These are phyloP conservation scores for Galaxias olidus DNA, from an alignment of 2,797 vertebrate genomes.

Conservation along the genomic window DNA sequence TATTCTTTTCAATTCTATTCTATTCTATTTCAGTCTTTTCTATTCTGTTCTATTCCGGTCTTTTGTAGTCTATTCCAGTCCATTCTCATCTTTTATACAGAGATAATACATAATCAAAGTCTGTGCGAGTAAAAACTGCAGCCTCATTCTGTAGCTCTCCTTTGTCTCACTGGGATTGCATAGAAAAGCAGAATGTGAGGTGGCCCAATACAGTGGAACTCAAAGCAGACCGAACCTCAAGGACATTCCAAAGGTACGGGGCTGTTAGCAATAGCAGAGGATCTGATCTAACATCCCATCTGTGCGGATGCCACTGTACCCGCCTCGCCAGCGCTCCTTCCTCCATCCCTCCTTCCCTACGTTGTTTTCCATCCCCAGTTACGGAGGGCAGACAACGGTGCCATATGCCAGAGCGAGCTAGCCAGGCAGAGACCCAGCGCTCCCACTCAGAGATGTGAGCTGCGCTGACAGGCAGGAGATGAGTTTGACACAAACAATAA, in stretches of 20 bases:
- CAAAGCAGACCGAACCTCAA: slow-evolving; percentile 8
- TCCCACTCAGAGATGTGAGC: slow-evolving; percentile 2
- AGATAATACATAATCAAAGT: no score
- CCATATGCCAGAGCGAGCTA: slow-evolving; percentile 7
- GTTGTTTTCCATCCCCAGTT: not conserved
- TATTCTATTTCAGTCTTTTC: no score
- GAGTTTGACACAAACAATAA: no score
- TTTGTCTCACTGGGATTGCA: no score
- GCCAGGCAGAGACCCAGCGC: not conserved
- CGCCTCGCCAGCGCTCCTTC: not conserved
- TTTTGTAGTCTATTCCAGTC: no score
- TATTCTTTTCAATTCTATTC: no score
- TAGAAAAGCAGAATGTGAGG: slow-evolving; percentile 9
- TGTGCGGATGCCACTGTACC: slow-evolving; percentile 13
- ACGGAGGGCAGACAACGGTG: slow-evolving; percentile 11
- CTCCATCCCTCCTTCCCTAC: slow-evolving; percentile 16
- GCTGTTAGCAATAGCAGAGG: slow-evolving; percentile 11
- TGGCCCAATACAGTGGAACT: slow-evolving; percentile 19
- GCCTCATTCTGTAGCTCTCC: no score
- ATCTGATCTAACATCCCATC: slow-evolving; percentile 20
- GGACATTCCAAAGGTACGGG: slow-evolving; percentile 11
- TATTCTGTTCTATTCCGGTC: no score
- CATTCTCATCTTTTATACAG: no score
- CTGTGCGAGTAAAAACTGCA: no score
- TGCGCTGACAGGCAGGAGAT: no score